Evolutionary conservation across 2,797 vertebrate genomes (phyloP).

Genomic region (Limnodromus scolopaceus): DNA sequence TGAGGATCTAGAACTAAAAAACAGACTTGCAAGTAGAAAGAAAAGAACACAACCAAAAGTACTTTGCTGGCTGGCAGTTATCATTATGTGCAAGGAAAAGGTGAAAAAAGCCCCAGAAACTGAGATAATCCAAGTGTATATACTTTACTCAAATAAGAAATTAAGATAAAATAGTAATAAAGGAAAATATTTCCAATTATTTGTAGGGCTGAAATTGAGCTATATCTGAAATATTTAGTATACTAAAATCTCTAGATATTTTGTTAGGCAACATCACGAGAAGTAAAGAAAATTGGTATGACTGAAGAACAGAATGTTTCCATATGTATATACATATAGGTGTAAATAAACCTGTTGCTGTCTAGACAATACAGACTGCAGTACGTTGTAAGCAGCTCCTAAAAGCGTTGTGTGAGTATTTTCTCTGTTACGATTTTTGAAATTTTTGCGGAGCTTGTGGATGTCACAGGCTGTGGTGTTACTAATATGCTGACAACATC

Average conservation of each 20-base stretch:
- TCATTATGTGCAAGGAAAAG: not conserved
- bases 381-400: not conserved
- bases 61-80: not conserved
- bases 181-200: not conserved
- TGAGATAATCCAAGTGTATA: not conserved
- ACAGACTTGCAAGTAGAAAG: not conserved
- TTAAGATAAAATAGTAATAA: not conserved
- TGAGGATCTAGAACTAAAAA: not conserved
- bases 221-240: not conserved
- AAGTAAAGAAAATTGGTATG: not conserved
- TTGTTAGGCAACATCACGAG: not conserved
- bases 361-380: not conserved
- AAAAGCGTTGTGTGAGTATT: not conserved
- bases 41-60: not conserved
- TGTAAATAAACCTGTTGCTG: not conserved
- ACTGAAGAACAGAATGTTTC: not conserved
- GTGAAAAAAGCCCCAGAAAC: not conserved
- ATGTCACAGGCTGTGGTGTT: not conserved
- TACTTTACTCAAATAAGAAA: not conserved
- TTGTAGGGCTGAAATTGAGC: not conserved
- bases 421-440: not conserved
- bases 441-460: not conserved
- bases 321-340: not conserved
- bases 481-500: constrained; percentile 52
- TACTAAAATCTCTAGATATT: not conserved